Evolutionary conservation across 2,113 vertebrate species (phyloP).

Genomic region (Lagopus muta): DNA sequence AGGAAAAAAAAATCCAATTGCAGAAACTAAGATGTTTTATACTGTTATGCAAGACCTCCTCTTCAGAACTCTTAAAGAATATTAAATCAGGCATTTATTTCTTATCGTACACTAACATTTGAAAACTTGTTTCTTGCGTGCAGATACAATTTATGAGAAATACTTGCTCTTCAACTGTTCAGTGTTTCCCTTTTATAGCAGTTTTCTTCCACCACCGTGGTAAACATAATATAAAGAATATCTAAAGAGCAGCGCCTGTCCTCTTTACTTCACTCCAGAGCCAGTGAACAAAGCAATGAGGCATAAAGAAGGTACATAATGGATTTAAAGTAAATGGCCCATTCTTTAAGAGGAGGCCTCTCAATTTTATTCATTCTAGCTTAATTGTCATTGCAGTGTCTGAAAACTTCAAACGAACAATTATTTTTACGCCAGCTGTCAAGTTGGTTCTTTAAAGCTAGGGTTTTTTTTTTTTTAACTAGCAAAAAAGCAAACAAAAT

Average conservation of each 20-base stretch:
- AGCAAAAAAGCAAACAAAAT: constrained; percentile 29
- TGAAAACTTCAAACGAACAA: constrained; percentile 75
- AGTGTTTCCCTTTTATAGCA: constrained; percentile 7
- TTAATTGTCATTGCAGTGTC: constrained; percentile 79
- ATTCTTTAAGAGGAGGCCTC: constrained; percentile 73
- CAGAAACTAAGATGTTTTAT: not conserved
- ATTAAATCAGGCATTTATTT: constrained; percentile 4
- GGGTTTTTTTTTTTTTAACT: not conserved
- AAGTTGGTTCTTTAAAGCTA: constrained; percentile 50
- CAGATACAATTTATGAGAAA: not conserved
- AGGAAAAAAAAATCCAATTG: not conserved
- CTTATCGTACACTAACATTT: not conserved
- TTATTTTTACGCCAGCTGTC: constrained; percentile 73
- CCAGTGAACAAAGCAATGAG: constrained; percentile 82
- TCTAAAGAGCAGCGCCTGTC: constrained; percentile 70
- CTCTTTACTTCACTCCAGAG: constrained; percentile 74
- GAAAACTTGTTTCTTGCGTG: not conserved
- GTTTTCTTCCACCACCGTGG: constrained; percentile 40
- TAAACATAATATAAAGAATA: constrained; percentile 68
- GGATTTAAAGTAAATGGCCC: constrained; percentile 82
- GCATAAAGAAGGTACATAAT: constrained; percentile 81
- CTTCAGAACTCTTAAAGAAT: constrained; percentile 29
- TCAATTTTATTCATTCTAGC: constrained; percentile 71
- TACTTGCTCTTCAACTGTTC: not conserved
- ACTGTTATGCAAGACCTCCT: constrained; percentile 1